Base-by-base conservation (phyloP, 2,797 vertebrate genomes). In the Pristis pectinata region DNA sequence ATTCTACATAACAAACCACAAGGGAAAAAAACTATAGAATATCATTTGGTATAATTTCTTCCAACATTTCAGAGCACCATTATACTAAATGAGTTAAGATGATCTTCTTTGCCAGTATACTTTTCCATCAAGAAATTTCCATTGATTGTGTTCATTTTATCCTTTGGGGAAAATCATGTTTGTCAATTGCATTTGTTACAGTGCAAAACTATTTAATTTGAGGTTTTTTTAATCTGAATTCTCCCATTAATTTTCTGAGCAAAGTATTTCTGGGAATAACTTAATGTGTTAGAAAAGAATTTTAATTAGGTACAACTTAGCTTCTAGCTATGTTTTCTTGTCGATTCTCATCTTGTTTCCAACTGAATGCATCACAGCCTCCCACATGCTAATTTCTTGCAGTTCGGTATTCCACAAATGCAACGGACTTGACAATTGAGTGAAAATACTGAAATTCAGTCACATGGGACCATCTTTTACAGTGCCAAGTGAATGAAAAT, bases 71-170 rank as follows among this genome's bases (percentile, higher is more conserved):
- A 67, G 53, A 67, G 59, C 17, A 64, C 85, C 19, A 67, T 91
- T 91, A 41, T 4, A n/a, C 87, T 91, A 67, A 91, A 41, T 41
- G 61, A 37, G 22, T 91, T 91, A 91, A 41, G 61, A 91, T 67
- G 56, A 89, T 89, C 56, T 56, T n/a, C 85, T 19, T 74, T 67
- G 61, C n/a, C 61, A 24, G 41, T 41, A 67, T 41, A 91, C n/a
- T 41, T 91, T 37, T 91, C n/a, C 61, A 91, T 91, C n/a, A 91
- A 37, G 56, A 61, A 64, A 89, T 89, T 89, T 59, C n/a, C 85
- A 89, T 37, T 89, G 59, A 89, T 89, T 89, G 5, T 37, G 37
- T 22, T 22, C 56, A 61, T 61, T 89, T 89, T 89, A 89, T 34
- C 59, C 85, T 61, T 64, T n/a, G 34, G 85, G 53, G 61, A 37